phyloP scores from a whole-genome alignment of 2,113 vertebrate genomes.

The Leptocoma aspasia region DNA sequence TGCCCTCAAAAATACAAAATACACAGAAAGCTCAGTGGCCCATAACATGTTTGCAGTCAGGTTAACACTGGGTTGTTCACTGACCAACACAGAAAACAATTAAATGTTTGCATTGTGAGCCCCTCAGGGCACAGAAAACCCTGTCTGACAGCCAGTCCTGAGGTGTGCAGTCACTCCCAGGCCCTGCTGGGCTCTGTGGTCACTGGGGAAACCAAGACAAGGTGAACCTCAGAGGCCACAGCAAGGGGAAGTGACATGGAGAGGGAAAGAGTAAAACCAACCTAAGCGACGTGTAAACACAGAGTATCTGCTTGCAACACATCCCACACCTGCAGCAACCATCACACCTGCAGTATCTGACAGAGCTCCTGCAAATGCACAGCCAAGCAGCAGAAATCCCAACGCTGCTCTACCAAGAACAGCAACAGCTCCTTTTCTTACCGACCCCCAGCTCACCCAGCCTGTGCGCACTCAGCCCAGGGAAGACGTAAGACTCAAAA shows the following conservation, averaged over 20 bases:
- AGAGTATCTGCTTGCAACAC: not conserved
- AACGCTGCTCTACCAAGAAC: not conserved
- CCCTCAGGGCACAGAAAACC: not conserved
- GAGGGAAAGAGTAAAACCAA: not conserved
- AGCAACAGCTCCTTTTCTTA: not conserved
- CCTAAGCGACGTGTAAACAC: not conserved
- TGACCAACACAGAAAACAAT: not conserved
- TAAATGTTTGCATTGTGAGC: fast-evolving
- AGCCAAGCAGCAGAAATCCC: not conserved
- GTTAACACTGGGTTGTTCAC: not conserved
- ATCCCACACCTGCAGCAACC: not conserved
- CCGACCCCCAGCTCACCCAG: not conserved
- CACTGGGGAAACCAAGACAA: not conserved
- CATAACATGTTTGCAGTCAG: fast-evolving
- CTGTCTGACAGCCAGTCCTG: fast-evolving
- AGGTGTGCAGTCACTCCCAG: fast-evolving
- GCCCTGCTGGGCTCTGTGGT: not conserved
- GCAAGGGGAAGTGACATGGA: not conserved
- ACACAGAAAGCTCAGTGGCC: not conserved
- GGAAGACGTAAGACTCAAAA: not conserved
- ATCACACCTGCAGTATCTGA: fast-evolving
- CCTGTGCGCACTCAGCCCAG: not conserved
- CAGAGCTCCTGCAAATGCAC: fast-evolving
- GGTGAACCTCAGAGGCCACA: not conserved
- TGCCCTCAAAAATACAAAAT: no score